Conservation (phyloP, 2,888 invertebrate species). For the Galerucella calmariensis region DNA sequence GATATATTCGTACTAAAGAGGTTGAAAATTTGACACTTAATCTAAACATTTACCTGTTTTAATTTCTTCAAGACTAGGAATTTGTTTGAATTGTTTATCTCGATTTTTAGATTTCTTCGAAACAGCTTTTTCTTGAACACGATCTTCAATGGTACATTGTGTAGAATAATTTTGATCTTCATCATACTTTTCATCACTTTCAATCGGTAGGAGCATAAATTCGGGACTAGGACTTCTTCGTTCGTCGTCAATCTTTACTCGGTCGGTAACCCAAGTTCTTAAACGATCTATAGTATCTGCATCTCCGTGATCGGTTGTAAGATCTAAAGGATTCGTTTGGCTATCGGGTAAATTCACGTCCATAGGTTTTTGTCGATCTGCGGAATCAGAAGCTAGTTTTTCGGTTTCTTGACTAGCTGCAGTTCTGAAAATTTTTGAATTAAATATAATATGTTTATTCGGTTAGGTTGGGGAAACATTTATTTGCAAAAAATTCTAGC, state of each 20-base stretch:
- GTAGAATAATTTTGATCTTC: background rate
- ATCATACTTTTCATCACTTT: background rate
- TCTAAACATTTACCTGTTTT: slow-evolving; percentile 44
- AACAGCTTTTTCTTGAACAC: background rate
- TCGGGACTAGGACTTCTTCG: slow-evolving; percentile 53
- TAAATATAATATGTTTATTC: no score
- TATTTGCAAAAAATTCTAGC: no score
- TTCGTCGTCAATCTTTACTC: slow-evolving; percentile 45
- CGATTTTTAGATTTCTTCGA: slow-evolving; percentile 9
- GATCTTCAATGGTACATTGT: background rate
- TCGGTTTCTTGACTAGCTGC: slow-evolving; percentile 9
- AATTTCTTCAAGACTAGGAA: slow-evolving; percentile 50
- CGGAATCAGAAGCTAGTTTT: slow-evolving; percentile 3
- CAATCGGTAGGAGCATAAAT: slow-evolving; percentile 33
- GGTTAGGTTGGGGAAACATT: no score
- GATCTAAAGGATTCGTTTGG: slow-evolving; percentile 34
- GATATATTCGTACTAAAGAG: no score
- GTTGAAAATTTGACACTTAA: background rate
- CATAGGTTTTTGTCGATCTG: background rate
- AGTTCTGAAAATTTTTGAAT: background rate
- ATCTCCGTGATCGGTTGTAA: slow-evolving; percentile 29
- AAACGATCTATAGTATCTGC: slow-evolving; percentile 47
- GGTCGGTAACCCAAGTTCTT: slow-evolving; percentile 51
- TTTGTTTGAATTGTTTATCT: slow-evolving; percentile 24
- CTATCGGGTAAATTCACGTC: slow-evolving; percentile 6